Evolutionary conservation across 2,888 invertebrate species (phyloP).

Genomic region (Panorpa germanica): DNA sequence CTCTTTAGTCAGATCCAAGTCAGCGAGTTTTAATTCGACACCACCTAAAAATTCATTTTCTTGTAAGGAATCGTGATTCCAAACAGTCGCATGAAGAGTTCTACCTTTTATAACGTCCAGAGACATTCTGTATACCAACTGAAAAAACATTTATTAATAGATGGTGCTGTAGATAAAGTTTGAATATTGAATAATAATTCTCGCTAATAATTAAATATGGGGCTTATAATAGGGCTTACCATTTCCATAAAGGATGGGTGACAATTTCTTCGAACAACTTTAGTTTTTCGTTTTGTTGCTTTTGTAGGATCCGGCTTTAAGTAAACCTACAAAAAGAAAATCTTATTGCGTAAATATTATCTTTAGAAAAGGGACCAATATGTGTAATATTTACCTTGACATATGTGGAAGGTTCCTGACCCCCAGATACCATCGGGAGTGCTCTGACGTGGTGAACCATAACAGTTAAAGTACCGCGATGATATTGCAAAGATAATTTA

Average conservation of each 20-base stretch:
- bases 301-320: conserved; percentile 83
- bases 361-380: neutral
- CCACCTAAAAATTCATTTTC: conserved; percentile 92
- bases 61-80: conserved; percentile 86
- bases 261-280: conserved; percentile 76
- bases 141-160: conserved; percentile 10
- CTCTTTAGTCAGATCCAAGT: conserved; percentile 57
- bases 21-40: conserved; percentile 57
- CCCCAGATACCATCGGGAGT: conserved; percentile 57
- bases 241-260: conserved; percentile 98
- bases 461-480: conserved; percentile 51
- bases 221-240: conserved; percentile 29
- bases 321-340: conserved; percentile 33
- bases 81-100: conserved; percentile 78
- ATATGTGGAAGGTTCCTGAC: conserved; percentile 73
- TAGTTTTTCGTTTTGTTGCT: conserved; percentile 89
- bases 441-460: conserved; percentile 84
- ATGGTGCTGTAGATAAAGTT: neutral
- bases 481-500: conserved; percentile 59
- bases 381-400: conserved; percentile 43
- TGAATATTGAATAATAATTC: neutral
- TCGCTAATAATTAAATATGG: conserved; percentile 8
- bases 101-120: conserved; percentile 56
- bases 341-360: conserved; percentile 5
- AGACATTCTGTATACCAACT: conserved; percentile 79